Conservation (phyloP, 2,113 vertebrate species). For the Boleophthalmus pectinirostris region DNA sequence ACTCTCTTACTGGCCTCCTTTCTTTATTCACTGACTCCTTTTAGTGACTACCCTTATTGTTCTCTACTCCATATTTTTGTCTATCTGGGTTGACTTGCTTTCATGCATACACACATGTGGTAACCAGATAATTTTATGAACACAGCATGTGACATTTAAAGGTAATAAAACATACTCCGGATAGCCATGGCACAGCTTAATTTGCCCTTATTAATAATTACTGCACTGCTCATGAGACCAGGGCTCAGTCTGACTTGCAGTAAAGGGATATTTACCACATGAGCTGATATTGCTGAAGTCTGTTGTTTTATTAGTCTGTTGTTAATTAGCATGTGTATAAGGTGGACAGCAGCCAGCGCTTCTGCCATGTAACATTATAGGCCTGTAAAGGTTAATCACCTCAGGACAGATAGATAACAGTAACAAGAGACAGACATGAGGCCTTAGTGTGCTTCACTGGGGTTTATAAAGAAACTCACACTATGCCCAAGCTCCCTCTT, state of each 20-base stretch:
- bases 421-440: slow-evolving; percentile 66
- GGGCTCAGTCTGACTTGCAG: slow-evolving; percentile 9
- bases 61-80: background rate
- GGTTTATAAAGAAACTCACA: slow-evolving; percentile 43
- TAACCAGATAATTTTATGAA: slow-evolving; percentile 12
- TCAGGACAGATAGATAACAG: slow-evolving; percentile 57
- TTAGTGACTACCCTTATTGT: slow-evolving; percentile 12
- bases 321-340: slow-evolving; percentile 30
- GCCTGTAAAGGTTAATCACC: slow-evolving; percentile 67
- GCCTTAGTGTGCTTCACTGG: slow-evolving; percentile 22
- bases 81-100: background rate
- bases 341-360: slow-evolving; percentile 48
- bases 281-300: background rate
- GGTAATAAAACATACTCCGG: slow-evolving; percentile 10
- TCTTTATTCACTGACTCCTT: slow-evolving; percentile 37
- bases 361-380: slow-evolving; percentile 61
- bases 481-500: slow-evolving; percentile 8
- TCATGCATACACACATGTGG: slow-evolving; percentile 6
- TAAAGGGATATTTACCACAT: slow-evolving; percentile 26
- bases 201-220: slow-evolving; percentile 18
- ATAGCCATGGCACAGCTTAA: background rate
- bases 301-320: slow-evolving; percentile 15
- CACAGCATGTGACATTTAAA: slow-evolving; percentile 31
- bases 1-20: slow-evolving; percentile 49
- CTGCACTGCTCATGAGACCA: slow-evolving; percentile 9